A percentile compares a stretch with the other conserved stretches of the same genome.
These are phyloP conservation scores for Colaptes auratus DNA, from an alignment of 2,113 vertebrate genomes.

Conservation along the genomic window DNA sequence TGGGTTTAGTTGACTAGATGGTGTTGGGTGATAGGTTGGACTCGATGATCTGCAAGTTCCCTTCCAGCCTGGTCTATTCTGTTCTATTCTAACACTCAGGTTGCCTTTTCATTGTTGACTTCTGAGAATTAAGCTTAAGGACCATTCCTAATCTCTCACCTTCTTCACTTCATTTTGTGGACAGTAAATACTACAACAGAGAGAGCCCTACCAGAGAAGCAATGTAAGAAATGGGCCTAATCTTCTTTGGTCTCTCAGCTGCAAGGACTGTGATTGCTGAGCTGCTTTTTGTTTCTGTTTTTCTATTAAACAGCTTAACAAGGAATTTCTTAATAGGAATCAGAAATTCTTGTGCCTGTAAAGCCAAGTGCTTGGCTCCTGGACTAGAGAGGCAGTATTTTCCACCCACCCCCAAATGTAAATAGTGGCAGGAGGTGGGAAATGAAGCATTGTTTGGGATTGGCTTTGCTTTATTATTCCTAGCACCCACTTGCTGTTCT, in stretches of 20 bases:
- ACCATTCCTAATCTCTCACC: neutral
- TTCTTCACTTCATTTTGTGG: neutral
- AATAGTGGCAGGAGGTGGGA: slow-evolving; percentile 29
- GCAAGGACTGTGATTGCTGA: slow-evolving; percentile 16
- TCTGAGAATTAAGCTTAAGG: neutral
- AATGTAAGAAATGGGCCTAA: neutral
- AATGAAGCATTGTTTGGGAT: slow-evolving; percentile 7
- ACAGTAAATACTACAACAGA: neutral
- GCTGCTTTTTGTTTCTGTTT: slow-evolving; percentile 13
- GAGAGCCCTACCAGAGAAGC: neutral
- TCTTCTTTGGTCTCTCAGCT: slow-evolving; percentile 45
- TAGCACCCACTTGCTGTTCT: neutral
- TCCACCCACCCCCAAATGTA: neutral
- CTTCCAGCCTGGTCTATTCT: too few relatives aligned
- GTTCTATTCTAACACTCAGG: neutral
- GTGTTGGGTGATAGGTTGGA: too few relatives aligned
- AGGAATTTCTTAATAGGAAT: slow-evolving; percentile 13
- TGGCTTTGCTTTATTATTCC: slow-evolving; percentile 52
- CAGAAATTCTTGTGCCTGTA: slow-evolving; percentile 32
- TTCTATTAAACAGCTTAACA: slow-evolving; percentile 21
- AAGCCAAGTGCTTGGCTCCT: slow-evolving; percentile 28
- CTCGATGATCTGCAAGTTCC: too few relatives aligned
- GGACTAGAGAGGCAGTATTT: neutral
- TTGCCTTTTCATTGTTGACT: neutral
- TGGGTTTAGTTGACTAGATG: too few relatives aligned